Evolutionary conservation across 2,113 vertebrate species (phyloP).

Genomic region (Sterna hirundo): DNA sequence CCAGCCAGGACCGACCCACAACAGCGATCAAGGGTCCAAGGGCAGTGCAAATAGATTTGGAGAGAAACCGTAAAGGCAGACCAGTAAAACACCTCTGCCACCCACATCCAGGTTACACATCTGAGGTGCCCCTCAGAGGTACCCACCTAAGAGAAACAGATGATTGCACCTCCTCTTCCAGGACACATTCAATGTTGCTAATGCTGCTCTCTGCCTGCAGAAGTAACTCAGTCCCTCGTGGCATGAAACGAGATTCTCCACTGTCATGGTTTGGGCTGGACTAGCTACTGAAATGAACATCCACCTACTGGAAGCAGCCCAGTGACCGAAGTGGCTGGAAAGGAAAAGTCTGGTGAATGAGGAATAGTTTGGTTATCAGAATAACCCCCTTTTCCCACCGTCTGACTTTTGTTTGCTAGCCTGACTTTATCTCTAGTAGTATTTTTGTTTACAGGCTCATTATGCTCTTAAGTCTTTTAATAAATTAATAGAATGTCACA

Average conservation of each 20-base stretch:
- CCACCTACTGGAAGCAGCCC: not conserved
- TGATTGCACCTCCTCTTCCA: not conserved
- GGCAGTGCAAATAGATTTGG: not conserved
- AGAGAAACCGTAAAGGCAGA: not conserved
- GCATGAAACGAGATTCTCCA: not conserved
- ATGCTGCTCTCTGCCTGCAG: not conserved
- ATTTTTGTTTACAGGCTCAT: not conserved
- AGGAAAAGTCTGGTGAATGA: not conserved
- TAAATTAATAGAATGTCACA: not conserved
- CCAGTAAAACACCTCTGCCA: not conserved
- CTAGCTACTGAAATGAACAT: no score
- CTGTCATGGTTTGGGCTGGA: no score
- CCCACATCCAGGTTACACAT: not conserved
- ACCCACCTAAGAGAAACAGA: not conserved
- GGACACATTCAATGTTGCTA: not conserved
- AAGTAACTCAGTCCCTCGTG: not conserved
- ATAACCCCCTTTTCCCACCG: not conserved
- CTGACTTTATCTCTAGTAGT: not conserved
- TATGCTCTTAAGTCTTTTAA: not conserved
- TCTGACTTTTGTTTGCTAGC: not conserved
- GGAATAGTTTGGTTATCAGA: not conserved
- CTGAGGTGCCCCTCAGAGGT: not conserved
- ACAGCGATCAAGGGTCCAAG: not conserved
- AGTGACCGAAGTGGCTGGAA: not conserved
- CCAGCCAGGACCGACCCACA: not conserved